phyloP scores from a whole-genome alignment of 2,797 vertebrate genomes.

The Vireo griseus region DNA sequence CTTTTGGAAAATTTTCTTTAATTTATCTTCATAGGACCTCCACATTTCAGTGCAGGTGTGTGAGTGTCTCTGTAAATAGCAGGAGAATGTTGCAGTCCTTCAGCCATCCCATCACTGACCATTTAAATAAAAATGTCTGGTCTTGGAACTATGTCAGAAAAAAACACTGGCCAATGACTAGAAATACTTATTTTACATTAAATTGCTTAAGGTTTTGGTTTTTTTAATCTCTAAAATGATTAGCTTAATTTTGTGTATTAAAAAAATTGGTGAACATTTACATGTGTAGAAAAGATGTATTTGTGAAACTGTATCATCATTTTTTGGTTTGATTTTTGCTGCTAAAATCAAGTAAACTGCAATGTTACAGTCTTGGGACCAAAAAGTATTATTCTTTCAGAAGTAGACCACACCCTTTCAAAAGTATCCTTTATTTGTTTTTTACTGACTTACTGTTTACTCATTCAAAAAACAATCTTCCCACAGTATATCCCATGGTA shows the following conservation, averaged over 20 bases:
- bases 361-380: not conserved
- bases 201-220: not conserved
- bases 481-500: not conserved
- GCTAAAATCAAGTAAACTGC: not conserved
- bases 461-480: not conserved
- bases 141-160: not conserved
- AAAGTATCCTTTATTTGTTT: not conserved
- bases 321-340: not conserved
- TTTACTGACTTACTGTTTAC: not conserved
- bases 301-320: not conserved
- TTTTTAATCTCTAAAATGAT: not conserved
- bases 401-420: not conserved
- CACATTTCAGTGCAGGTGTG: fast-evolving
- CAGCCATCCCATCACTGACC: not conserved
- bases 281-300: not conserved
- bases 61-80: not conserved
- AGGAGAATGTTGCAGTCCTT: not conserved
- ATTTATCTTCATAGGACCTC: not conserved
- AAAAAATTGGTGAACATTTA: not conserved
- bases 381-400: not conserved
- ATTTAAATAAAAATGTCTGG: not conserved
- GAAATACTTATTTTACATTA: not conserved
- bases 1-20: not conserved
- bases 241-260: not conserved
- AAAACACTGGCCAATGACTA: not conserved